Evolutionary conservation across 2,888 invertebrate species (phyloP).

Genomic region (Metacarcinus magister): DNA sequence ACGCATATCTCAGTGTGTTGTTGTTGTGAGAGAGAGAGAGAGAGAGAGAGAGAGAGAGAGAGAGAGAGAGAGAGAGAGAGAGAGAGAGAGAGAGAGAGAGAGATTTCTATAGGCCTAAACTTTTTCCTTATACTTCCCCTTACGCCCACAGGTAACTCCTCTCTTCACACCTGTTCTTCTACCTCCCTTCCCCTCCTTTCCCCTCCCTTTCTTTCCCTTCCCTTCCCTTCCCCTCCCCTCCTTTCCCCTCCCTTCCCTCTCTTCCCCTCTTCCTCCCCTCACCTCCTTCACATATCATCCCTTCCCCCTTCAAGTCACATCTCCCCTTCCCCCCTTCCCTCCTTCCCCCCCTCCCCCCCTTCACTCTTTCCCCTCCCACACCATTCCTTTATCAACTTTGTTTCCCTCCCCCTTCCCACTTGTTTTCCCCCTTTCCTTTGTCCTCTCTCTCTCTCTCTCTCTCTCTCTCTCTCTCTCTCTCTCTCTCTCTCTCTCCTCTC

Average conservation of each 20-base stretch:
- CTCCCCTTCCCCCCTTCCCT: too few relatives aligned
- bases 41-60: slow-evolving; percentile 39
- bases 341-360: too few relatives aligned
- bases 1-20: neutral
- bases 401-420: too few relatives aligned
- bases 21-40: slow-evolving; percentile 19
- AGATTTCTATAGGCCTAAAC: neutral
- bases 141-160: neutral
- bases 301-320: too few relatives aligned
- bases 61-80: neutral
- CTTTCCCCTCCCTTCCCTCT: neutral
- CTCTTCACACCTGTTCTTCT: neutral
- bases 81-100: neutral
- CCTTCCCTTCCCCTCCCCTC: neutral
- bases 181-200: neutral
- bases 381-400: too few relatives aligned
- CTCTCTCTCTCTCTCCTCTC: too few relatives aligned
- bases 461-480: too few relatives aligned
- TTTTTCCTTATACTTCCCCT: neutral
- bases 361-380: too few relatives aligned
- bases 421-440: too few relatives aligned
- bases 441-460: too few relatives aligned
- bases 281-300: too few relatives aligned
- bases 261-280: too few relatives aligned
- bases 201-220: neutral